Base-by-base conservation (phyloP, 2,797 vertebrate species). In the Periophthalmus magnuspinnatus region DNA sequence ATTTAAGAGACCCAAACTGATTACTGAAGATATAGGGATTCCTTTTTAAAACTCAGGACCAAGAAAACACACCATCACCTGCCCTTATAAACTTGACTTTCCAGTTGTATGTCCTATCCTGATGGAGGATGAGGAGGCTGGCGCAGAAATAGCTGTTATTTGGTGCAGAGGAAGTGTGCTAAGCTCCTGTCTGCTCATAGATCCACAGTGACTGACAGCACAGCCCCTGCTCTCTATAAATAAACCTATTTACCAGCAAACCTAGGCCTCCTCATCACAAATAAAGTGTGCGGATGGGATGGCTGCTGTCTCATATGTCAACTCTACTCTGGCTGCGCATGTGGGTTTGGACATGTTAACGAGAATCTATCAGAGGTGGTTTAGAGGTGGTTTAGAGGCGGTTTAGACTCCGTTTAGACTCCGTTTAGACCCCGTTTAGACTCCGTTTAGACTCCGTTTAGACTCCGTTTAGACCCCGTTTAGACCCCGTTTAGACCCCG, bases 221-320 rank as follows among this genome's bases (percentile, higher is more conserved):
- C 84, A 83, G 81, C 78, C 69, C 68, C 68, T 55, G 72, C 70
- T 22, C 70, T 47, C 88, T 89, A 89, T 81, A 86, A 90, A 91
- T 89, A 92, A 45, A 84, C 77, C 70, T 69, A 83, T 86, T 90
- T 86, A 88, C 87, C 81, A 82, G 75, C 57, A 16, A 36, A 75
- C 54, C 80, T 67, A 24, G 62, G 58, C 76, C 75, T 77, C 77
- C 75, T 64, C 63, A 73, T 63, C 32, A 74, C 79, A 36, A 60
- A 79, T 78, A 86, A 72, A 77, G 81, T 82, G 74, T 81, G 66
- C 9, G 47, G 41, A 80, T 69, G 16, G 47, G 41, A 78, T 68
- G 58, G 71, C 74, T 58, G 68, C 71, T 38, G 75, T 81, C 79
- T 89, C 84, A 76, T 55, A 77, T 86, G 52, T 54, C n/a, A 22